Evolutionary conservation across 2,888 invertebrate genomes (phyloP).

Genomic region (Leptopilina myrica): DNA sequence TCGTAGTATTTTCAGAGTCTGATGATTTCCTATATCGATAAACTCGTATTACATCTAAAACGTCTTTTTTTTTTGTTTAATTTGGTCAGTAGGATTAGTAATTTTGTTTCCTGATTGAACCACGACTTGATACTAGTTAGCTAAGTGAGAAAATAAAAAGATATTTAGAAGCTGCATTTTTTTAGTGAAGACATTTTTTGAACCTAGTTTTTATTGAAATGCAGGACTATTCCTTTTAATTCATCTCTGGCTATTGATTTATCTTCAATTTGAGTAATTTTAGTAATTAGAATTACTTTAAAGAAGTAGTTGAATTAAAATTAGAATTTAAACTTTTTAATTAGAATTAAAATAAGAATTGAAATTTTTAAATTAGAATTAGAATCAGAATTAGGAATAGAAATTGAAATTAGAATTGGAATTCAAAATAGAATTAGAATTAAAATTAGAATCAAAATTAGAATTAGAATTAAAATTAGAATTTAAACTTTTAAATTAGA

Average conservation of each 20-base stretch:
- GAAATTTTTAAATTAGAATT: too few relatives aligned
- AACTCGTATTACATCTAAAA: conserved; percentile 32
- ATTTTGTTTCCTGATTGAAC: not conserved
- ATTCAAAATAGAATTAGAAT: too few relatives aligned
- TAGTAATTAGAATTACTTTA: too few relatives aligned
- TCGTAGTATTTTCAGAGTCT: conserved; percentile 37
- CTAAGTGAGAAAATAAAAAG: not conserved
- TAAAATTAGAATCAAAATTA: too few relatives aligned
- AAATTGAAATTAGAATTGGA: too few relatives aligned
- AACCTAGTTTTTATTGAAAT: not conserved
- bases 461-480: too few relatives aligned
- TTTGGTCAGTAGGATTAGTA: conserved; percentile 30
- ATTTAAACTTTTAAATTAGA: too few relatives aligned
- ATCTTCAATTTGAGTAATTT: too few relatives aligned
- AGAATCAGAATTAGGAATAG: too few relatives aligned
- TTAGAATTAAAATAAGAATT: too few relatives aligned
- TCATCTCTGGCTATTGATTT: not conserved
- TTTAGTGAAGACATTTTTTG: not conserved
- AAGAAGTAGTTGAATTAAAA: too few relatives aligned
- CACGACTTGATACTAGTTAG: conserved; percentile 21
- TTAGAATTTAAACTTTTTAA: too few relatives aligned
- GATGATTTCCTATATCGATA: conserved; percentile 9
- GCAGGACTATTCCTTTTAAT: not conserved
- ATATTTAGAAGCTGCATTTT: not conserved
- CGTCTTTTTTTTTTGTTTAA: conserved; percentile 4